Evolutionary conservation across 1,140 invertebrate genomes (phyloP).

Genomic region (Choristoneura fumiferana): DNA sequence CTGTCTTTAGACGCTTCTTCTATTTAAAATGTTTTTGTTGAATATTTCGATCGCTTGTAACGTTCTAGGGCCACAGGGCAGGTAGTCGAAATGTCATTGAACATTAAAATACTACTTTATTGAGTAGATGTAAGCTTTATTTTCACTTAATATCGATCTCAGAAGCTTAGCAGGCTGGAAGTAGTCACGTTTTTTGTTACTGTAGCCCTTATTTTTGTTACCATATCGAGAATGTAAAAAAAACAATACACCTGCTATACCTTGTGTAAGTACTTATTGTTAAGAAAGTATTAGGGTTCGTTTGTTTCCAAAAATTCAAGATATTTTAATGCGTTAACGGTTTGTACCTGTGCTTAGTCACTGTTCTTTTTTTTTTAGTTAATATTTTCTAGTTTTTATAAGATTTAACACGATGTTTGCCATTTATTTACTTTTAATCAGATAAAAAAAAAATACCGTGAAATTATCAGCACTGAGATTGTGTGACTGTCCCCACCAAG

Average conservation of each 20-base stretch:
- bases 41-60: conserved; percentile 52
- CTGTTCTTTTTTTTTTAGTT: not conserved
- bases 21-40: conserved; percentile 62
- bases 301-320: not conserved
- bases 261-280: not conserved
- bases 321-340: not conserved
- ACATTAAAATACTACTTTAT: conserved; percentile 56
- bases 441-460: not conserved
- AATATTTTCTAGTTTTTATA: not conserved
- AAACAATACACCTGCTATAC: conserved; percentile 10
- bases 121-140: conserved; percentile 41
- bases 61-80: conserved; percentile 59
- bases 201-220: conserved; percentile 23
- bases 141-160: conserved; percentile 31
- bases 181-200: conserved; percentile 34
- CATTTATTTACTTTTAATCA: too few species aligned
- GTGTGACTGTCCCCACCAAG: not conserved
- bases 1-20: conserved; percentile 65
- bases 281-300: conserved; percentile 8
- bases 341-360: not conserved
- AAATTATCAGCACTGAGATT: not conserved
- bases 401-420: not conserved
- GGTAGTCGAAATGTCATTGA: conserved; percentile 43
- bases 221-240: conserved; percentile 5
- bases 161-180: conserved; percentile 26